Evolutionary conservation across 1,140 invertebrate species (phyloP).

Genomic region (Pogonomyrmex barbatus): DNA sequence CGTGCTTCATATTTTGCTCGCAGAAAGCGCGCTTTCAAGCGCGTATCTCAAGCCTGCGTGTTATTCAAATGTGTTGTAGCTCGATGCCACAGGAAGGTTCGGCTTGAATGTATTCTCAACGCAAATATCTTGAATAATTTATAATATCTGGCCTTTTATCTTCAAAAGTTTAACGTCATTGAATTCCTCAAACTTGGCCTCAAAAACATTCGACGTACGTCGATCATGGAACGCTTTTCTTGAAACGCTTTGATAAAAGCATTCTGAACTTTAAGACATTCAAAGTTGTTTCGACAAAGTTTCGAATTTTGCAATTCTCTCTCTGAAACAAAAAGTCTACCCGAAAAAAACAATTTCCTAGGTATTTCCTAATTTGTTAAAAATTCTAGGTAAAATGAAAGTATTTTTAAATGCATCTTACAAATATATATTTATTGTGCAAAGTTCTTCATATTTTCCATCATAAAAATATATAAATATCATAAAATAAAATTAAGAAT

Average conservation of each 20-base stretch:
- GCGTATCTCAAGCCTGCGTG: background rate
- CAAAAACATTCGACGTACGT: background rate
- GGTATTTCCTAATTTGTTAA: too few relatives aligned
- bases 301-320: background rate
- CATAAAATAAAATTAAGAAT: too few relatives aligned
- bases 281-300: background rate
- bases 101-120: background rate
- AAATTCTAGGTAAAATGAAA: too few relatives aligned
- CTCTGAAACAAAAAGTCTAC: background rate
- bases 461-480: too few relatives aligned
- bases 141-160: constrained; percentile 2
- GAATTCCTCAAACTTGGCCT: background rate
- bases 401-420: too few relatives aligned
- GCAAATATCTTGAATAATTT: constrained; percentile 40
- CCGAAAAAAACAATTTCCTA: too few relatives aligned
- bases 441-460: too few relatives aligned
- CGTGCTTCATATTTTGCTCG: constrained; percentile 42
- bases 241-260: too few relatives aligned
- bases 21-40: constrained; percentile 37
- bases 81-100: constrained; percentile 41
- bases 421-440: too few relatives aligned
- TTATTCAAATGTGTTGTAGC: constrained; percentile 33
- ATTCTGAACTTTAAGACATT: background rate
- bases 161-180: constrained; percentile 16
- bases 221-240: background rate